Conservation (phyloP, 2,888 invertebrate genomes). For the Sinelater perroti region DNA sequence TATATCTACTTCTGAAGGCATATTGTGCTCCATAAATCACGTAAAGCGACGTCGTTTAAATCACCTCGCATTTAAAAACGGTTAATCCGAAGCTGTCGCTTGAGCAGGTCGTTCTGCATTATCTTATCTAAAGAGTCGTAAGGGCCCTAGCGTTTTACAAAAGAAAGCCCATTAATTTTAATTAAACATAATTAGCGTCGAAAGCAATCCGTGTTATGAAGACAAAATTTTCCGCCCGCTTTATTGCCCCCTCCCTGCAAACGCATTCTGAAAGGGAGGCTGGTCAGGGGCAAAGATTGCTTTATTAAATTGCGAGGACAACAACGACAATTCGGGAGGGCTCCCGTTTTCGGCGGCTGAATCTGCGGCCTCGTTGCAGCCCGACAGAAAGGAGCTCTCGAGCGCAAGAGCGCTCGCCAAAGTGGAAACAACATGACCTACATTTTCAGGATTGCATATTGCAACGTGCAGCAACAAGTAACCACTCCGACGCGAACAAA, state of each 20-base stretch:
- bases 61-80: too few species aligned
- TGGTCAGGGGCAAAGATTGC: background rate
- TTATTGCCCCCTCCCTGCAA: background rate
- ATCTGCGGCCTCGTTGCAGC: too few species aligned
- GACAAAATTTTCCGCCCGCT: background rate
- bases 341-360: background rate
- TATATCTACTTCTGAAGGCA: too few species aligned
- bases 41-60: too few species aligned
- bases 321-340: background rate
- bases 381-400: background rate
- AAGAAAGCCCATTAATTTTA: background rate
- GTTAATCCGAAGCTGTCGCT: too few species aligned
- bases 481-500: slow-evolving; percentile 18
- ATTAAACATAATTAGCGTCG: slow-evolving; percentile 11
- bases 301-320: background rate
- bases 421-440: slow-evolving; percentile 19
- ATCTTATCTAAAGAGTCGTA: too few species aligned
- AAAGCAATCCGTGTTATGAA: background rate
- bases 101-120: too few species aligned
- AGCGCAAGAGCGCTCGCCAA: background rate
- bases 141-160: too few species aligned
- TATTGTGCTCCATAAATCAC: too few species aligned
- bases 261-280: background rate
- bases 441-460: slow-evolving; percentile 10
- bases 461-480: slow-evolving; percentile 30